phyloP scores from a whole-genome alignment of 2,888 invertebrate genomes.

The Lycophotia porphyrea region DNA sequence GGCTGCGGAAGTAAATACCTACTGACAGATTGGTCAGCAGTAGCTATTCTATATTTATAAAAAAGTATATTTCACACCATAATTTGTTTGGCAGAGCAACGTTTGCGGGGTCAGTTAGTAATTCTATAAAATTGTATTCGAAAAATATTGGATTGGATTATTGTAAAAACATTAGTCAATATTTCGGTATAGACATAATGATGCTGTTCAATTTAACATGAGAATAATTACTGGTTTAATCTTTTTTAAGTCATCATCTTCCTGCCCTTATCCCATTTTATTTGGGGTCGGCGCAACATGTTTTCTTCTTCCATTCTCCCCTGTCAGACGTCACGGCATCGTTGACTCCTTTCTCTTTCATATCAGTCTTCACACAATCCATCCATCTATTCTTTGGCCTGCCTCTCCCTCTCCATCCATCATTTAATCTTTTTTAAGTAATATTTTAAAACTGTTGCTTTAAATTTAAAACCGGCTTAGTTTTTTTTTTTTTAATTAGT shows the following conservation, averaged over 20 bases:
- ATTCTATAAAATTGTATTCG: not conserved
- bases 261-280: no score
- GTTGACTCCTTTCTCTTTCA: no score
- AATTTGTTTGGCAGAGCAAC: no score
- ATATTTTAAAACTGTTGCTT: not conserved
- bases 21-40: not conserved
- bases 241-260: not conserved
- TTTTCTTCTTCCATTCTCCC: no score
- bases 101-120: no score
- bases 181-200: not conserved
- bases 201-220: not conserved
- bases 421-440: not conserved
- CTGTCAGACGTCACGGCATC: no score
- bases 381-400: no score
- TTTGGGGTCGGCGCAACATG: no score
- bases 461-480: not conserved
- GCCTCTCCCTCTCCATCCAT: no score
- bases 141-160: constrained; percentile 3
- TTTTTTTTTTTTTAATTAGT: not conserved
- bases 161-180: not conserved
- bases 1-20: constrained; percentile 11
- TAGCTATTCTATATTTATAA: not conserved
- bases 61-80: no score
- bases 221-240: not conserved
- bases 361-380: no score